phyloP scores from a whole-genome alignment of 2,888 invertebrate genomes.

The Cyaniris semiargus region DNA sequence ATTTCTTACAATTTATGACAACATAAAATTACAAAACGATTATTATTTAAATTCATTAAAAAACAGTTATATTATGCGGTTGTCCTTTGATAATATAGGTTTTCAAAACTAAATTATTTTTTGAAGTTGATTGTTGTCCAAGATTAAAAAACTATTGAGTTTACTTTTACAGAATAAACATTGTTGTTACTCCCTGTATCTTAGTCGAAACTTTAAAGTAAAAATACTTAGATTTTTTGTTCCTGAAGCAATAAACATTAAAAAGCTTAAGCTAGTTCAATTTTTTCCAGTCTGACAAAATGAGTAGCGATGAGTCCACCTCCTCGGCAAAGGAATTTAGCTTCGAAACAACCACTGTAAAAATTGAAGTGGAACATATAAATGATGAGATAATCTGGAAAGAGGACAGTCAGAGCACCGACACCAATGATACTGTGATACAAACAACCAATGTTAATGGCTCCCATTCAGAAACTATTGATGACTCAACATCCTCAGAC shows the following conservation, averaged over 20 bases:
- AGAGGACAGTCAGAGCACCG: neutral
- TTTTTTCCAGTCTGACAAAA: neutral
- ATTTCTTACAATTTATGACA: neutral
- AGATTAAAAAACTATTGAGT: too few relatives aligned
- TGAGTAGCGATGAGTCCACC: constrained; percentile 1
- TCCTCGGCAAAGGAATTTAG: constrained; percentile 11
- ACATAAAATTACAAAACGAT: neutral
- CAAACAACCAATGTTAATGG: neutral
- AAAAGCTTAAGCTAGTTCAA: neutral
- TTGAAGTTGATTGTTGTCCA: neutral
- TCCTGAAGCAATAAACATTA: neutral
- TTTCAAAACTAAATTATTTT: neutral
- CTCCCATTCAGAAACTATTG: neutral
- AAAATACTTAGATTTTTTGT: neutral
- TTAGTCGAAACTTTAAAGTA: neutral
- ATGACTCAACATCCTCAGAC: neutral
- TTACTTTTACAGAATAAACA: too few relatives aligned
- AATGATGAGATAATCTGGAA: neutral
- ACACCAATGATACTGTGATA: neutral
- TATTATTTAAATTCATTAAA: neutral
- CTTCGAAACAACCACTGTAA: neutral
- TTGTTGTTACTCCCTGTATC: too few relatives aligned
- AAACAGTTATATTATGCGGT: too few relatives aligned
- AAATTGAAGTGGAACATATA: neutral
- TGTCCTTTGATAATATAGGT: too few relatives aligned